Conservation (phyloP, 2,888 invertebrate species). For the Mesorhabditis spiculigera region DNA sequence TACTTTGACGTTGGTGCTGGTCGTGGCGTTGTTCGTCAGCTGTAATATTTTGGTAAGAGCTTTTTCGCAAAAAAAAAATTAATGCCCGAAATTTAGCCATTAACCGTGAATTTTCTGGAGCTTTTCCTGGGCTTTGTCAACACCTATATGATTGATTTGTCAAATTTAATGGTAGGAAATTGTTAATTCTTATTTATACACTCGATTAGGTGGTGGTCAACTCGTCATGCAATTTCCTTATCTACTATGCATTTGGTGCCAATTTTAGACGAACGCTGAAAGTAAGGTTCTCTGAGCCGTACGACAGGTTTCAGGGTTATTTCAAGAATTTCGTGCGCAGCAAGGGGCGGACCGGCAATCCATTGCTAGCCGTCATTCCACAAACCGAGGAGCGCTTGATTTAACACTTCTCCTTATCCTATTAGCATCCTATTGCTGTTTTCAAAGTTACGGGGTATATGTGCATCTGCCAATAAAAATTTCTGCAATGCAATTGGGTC, state of each 20-base stretch:
- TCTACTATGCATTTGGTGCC: constrained; percentile 53
- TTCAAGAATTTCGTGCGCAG: no score
- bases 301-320: no score
- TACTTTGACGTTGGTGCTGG: constrained; percentile 52
- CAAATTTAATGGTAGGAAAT: constrained; percentile 48
- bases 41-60: constrained; percentile 50
- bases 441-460: no score
- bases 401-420: no score
- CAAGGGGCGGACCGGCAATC: no score
- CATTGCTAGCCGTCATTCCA: no score
- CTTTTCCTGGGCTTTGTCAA: constrained; percentile 43
- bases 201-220: constrained; percentile 35
- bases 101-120: constrained; percentile 53
- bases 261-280: constrained; percentile 47
- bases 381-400: no score
- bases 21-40: constrained; percentile 51
- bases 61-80: not conserved
- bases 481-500: no score
- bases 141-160: constrained; percentile 51
- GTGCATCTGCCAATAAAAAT: no score
- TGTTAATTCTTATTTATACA: not conserved
- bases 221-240: constrained; percentile 52
- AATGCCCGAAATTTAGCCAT: constrained; percentile 36
- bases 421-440: no score
- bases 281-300: no score